Evolutionary conservation across 2,113 vertebrate genomes (phyloP), one percentile per base, ranked within the genome.

Genomic region (Burhinus bistriatus): DNA sequence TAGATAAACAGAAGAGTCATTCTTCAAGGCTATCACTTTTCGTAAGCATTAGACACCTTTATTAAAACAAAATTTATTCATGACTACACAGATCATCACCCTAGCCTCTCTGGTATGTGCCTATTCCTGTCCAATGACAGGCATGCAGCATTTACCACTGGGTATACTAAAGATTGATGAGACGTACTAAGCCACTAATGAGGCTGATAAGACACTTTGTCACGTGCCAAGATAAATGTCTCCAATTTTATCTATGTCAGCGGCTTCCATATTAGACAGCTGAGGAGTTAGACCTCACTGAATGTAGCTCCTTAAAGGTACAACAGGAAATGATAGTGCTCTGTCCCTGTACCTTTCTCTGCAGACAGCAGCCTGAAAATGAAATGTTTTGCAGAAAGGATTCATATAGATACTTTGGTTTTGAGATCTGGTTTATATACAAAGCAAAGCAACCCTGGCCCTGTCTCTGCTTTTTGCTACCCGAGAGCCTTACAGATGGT

Each of bases 31-130:
- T 97, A 91, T 97, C 93, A 58, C 83, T 91, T 97, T 96, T 79
- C 29, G 0, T 83, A 91, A 96, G 61, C 95, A 80, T 95, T 91
- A 94, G 89, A 94, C 87, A 95, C 95, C 83, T 97, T 97, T 96
- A 96, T 95, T 96, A 96, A 96, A 95, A 68, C 81, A 90, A 91
- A 96, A 97, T 96, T 93, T 97, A 96, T 97, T 97, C 89, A 85
- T 92, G 89, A 91, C 94, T 96, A n/a, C 83, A 95, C 87, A 97
- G 94, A 95, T 97, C 94, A 94, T 95, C 93, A 95, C 82, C 94
- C 92, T 72, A 87, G 93, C 89, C 91, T 96, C 91, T 92, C 89
- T 54, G 83, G 81, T 91, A 93, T 89, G 93, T 93, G 93, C 89
- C 94, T 91, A 34, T 94, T 97, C 89, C 89, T 87, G 84, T 87